Conservation (phyloP, 2,888 invertebrate genomes). For the Labia minor region DNA sequence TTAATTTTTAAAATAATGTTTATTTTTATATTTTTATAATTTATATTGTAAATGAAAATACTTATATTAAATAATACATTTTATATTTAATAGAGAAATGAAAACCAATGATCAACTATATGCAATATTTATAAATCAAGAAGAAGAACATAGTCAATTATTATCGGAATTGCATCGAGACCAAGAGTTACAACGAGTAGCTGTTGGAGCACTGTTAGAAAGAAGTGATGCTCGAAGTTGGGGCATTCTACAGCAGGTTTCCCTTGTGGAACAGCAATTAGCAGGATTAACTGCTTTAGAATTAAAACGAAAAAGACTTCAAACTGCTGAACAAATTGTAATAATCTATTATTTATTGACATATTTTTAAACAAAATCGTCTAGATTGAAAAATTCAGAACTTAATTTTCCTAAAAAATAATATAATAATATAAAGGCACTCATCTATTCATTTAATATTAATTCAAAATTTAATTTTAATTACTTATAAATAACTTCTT, state of each 20-base stretch:
- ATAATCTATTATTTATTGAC: no score
- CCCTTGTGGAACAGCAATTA: slow-evolving; percentile 56
- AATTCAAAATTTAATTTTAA: no score
- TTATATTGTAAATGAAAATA: no score
- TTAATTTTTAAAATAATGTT: no score
- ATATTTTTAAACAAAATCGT: slow-evolving; percentile 18
- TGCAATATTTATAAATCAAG: slow-evolving; percentile 49
- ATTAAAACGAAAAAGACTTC: slow-evolving; percentile 55
- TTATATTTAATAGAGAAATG: slow-evolving; percentile 41
- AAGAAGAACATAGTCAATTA: slow-evolving; percentile 48
- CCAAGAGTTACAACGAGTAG: slow-evolving; percentile 59
- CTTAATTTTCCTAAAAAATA: slow-evolving; percentile 18
- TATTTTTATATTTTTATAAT: no score
- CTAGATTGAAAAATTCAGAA: slow-evolving; percentile 22
- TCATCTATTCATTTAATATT: no score
- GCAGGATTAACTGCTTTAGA: slow-evolving; percentile 61
- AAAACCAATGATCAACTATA: slow-evolving; percentile 49
- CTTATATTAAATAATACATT: neutral
- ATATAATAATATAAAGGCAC: slow-evolving; percentile 14
- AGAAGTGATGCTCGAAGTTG: slow-evolving; percentile 63
- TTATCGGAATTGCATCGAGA: slow-evolving; percentile 53
- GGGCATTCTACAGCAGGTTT: slow-evolving; percentile 63
- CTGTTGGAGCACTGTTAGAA: slow-evolving; percentile 59
- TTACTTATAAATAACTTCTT: no score
- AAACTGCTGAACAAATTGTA: slow-evolving; percentile 56